Percentiles rank a stretch among this genome's conserved stretches.
phyloP scores from a whole-genome alignment of 2,113 vertebrate genomes.

The Tricholaema leucomelas region DNA sequence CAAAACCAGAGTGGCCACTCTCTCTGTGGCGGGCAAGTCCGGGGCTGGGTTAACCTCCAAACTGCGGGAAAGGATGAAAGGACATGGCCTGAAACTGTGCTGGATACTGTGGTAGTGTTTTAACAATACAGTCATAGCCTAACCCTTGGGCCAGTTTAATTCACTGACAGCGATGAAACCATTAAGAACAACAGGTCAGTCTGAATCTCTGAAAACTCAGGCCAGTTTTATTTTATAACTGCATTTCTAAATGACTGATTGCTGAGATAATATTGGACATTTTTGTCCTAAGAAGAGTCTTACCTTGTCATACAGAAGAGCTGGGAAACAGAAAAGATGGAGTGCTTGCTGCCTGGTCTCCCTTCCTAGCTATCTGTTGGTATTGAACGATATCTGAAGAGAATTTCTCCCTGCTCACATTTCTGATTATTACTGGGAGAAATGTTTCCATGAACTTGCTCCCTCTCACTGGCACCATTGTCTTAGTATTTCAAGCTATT shows the following conservation, averaged over 20 bases:
- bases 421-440: constrained; percentile 27
- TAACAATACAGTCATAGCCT: fast-evolving
- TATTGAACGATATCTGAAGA: not conserved
- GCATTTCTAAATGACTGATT: not conserved
- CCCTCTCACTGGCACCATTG: not conserved
- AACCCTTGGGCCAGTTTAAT: not conserved
- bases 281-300: not conserved
- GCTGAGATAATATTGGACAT: not conserved
- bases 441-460: not conserved
- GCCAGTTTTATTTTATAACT: not conserved
- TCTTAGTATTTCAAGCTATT: not conserved
- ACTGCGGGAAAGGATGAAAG: not conserved
- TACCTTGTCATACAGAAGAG: not conserved
- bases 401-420: not conserved
- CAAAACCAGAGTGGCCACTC: not conserved
- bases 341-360: constrained; percentile 11
- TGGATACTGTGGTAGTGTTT: fast-evolving
- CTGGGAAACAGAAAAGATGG: not conserved
- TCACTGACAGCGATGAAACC: not conserved
- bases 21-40: not conserved
- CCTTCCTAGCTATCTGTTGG: not conserved
- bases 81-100: not conserved
- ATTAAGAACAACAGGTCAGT: not conserved
- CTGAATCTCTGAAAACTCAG: not conserved
- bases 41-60: not conserved